Evolutionary conservation across 2,888 invertebrate species (phyloP), one percentile per base, ranked within the genome.

Genomic region (Eupeodes luniger): DNA sequence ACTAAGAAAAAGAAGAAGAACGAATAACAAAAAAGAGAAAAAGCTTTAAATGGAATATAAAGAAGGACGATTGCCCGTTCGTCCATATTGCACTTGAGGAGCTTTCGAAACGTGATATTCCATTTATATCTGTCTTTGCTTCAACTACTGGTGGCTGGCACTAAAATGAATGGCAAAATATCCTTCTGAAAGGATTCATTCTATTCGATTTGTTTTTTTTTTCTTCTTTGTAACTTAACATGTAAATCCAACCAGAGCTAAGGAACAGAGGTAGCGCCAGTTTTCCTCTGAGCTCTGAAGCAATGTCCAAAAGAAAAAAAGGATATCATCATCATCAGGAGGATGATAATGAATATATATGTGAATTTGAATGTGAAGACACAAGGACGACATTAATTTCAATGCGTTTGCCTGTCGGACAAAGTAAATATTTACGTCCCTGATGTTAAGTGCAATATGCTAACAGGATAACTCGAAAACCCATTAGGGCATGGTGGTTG

Each of bases 381-480:
- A 76, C 80, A 81, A 81, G 70, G 81, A 74, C 67, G 55, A 74
- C 74, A 57, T 67, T 61, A 51, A 61, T 61, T 40, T 62, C 59
- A 81, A 81, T 85, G 85, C 72, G 64, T 67, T 78, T 62, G 82
- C 62, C 57, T 82, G 82, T 74, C 75, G 34, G 75, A 61, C 69
- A 53, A 64, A 75, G 79, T 79, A 86, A 83, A 83, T 83, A 79
- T 79, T 86, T 86, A 44, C 57, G 44, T 57, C 47, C 9, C 11
- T 47, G 40, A 40, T 59, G 78, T 47, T 82, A 64, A 86, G 82
- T 83, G 79, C 86, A 82, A 79, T 78, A 72, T 83, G 79, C 86
- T 82, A 82, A 82, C 78, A 86, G 69, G 79, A 79, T 79, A 82
- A 83, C 86, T 83, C 66, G 70, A 75, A 82, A 86, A 82, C 86